Base-by-base conservation (phyloP, 2,797 vertebrate genomes). In the Lutjanus argentimaculatus region DNA sequence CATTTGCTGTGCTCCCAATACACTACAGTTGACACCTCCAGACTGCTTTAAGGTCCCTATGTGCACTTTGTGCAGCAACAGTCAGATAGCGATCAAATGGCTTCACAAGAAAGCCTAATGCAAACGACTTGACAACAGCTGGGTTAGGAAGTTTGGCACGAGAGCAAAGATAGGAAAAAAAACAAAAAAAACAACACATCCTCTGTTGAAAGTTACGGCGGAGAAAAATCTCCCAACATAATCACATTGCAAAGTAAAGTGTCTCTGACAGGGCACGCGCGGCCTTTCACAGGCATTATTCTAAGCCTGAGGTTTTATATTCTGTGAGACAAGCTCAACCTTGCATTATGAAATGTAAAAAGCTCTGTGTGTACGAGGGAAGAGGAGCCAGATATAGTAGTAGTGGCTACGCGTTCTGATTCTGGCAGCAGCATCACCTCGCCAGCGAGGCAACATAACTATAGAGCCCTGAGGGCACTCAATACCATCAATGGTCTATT, bases 401-500 rank as follows among this genome's bases (percentile, higher is more conserved):
- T 69, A n/a, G 84, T 49, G 70, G 57, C 73, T 84, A 58, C 78
- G 80, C 67, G 55, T 25, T 15, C 67, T 7, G 66, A 84, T 81
- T 66, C 59, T 58, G 19, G 79, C 52, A 55, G 66, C 43, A 69
- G 72, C 79, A 80, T 84, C 91, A 82, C 80, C 49, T 87, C 79
- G 15, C 80, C 89, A 75, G 69, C 59, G 66, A 85, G 86, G 89
- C 76, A 88, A 78, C 84, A 89, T 83, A 88, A 81, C 75, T 72
- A 73, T 83, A 46, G 89, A 84, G 82, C 63, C 89, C 83, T 77
- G 15, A 85, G 85, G 88, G 85, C 87, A 86, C 89, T 95, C 90
- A 79, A 89, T 93, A 88, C 84, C 91, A 92, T 94, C 93, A 93
- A 89, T 92, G 92, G 82, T 90, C 93, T 95, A 94, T 96, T 96